These are phyloP conservation scores for Ailuropoda melanoleuca DNA, from an alignment of 2,113 vertebrate species.

Conservation along the genomic window DNA sequence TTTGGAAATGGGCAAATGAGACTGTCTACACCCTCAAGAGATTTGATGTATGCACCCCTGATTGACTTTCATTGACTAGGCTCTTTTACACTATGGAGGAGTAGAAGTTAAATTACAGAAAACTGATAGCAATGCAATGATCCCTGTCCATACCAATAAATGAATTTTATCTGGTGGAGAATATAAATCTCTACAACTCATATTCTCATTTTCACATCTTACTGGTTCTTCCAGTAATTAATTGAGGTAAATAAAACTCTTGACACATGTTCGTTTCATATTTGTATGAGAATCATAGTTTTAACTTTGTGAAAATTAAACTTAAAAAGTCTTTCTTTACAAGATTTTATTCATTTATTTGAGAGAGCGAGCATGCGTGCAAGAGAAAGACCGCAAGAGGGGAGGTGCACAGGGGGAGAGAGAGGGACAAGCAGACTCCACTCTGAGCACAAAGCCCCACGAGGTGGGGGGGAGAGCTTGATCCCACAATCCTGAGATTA, in stretches of 20 bases:
- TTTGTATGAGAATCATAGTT: not conserved
- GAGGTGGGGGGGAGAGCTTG: not conserved
- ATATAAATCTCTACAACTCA: constrained; percentile 15
- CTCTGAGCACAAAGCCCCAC: not conserved
- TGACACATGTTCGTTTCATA: not conserved
- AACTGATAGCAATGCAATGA: constrained; percentile 14
- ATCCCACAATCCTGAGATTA: not conserved
- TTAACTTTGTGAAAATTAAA: constrained; percentile 51
- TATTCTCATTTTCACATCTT: constrained; percentile 41
- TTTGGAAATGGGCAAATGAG: constrained; percentile 30
- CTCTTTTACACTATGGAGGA: not conserved
- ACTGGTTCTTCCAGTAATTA: constrained; percentile 27
- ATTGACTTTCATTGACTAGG: not conserved
- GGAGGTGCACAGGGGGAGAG: not conserved
- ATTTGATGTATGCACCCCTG: not conserved
- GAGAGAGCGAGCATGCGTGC: not conserved
- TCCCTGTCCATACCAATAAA: not conserved
- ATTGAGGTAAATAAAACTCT: constrained; percentile 34
- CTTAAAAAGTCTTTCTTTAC: not conserved
- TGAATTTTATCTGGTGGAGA: constrained; percentile 4
- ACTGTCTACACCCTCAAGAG: not conserved
- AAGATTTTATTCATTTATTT: not conserved
- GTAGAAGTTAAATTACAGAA: constrained; percentile 16
- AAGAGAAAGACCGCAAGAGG: not conserved
- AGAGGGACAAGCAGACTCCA: not conserved